Base-by-base conservation (phyloP, 2,888 invertebrate genomes). In the Drosophila eohydei region DNA sequence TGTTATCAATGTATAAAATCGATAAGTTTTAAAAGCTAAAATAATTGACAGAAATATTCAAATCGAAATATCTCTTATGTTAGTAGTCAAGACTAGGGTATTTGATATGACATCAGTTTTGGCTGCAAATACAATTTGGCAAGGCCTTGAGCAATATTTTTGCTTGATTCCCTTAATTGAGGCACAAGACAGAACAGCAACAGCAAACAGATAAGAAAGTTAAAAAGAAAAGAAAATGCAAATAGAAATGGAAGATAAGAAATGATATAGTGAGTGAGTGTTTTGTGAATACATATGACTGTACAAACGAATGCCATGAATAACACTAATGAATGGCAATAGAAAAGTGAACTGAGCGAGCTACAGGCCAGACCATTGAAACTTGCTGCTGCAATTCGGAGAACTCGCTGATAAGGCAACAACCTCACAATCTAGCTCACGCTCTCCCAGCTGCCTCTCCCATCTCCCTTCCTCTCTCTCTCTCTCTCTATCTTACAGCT, bases 141-240 rank as follows among this genome's bases (percentile, higher is more conserved):
- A 61, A 77, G 54, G 26, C 60, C 54, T 70, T 60, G 55, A 43
- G 28, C 9, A 28, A 55, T 40, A 28, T 28, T 44, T 38, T 36
- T 21, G 28, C 36, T 26, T 60, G 41, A 59, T 30, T 40, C 56
- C 44, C 46, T 58, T 76, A 71, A 74, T 55, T 71, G 77, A 71
- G 30, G 50, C 44, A 48, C 43, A 60, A 76, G 52, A 69, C 71
- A 48, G 14, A 26, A 28, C 34, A 36, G n/a, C 26, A 48, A 44
- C 21, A 44, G 56, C 60, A n/a, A 28, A 5, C 11, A 43, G 74
- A 71, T 77, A 74, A 74, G 64, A 65, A 59, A 44, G 12, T 44
- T 26, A 44, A 61, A 44, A 74, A 76, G 52, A 26, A 52, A 57
- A 63, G 38, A 51, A 69, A 68, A 41, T 62, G 58, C 58, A 56